Conservation (phyloP, 1,140 invertebrate species). For the Pseudoatta argentina region DNA sequence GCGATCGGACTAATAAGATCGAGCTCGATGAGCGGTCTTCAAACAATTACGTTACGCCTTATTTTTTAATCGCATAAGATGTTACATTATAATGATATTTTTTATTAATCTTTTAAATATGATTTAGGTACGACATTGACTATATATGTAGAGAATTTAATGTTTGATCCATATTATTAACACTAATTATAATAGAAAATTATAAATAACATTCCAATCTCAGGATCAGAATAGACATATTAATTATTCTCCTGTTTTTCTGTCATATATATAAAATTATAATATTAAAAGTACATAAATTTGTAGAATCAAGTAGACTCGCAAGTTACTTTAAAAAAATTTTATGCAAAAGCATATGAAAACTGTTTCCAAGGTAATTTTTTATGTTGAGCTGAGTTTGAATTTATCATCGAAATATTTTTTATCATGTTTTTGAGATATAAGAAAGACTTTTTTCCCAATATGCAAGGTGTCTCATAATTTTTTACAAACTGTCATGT, state of each 20-base stretch:
- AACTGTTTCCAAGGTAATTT: too few relatives aligned
- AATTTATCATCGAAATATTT: too few relatives aligned
- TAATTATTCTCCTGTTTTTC: neutral
- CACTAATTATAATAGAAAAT: neutral
- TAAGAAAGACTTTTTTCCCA: too few relatives aligned
- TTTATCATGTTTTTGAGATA: too few relatives aligned
- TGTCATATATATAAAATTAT: neutral
- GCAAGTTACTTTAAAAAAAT: neutral
- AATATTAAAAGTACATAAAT: slow-evolving; percentile 3
- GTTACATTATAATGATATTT: slow-evolving; percentile 11
- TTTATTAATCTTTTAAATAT: neutral
- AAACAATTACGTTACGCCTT: slow-evolving; percentile 38
- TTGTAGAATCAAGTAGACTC: neutral
- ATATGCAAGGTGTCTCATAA: too few relatives aligned
- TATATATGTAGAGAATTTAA: neutral
- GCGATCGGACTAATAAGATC: slow-evolving; percentile 48
- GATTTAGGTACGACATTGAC: neutral
- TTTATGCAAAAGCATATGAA: too few relatives aligned
- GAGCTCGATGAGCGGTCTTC: neutral
- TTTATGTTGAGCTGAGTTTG: too few relatives aligned
- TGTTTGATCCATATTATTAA: too few relatives aligned
- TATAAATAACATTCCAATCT: neutral
- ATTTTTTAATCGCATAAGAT: neutral
- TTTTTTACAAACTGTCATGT: too few relatives aligned
- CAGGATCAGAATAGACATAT: neutral